Percentiles rank a stretch among this genome's conserved stretches.
Conservation (phyloP, 1,140 invertebrate genomes). For the Pseudomyrmex pallidus region DNA sequence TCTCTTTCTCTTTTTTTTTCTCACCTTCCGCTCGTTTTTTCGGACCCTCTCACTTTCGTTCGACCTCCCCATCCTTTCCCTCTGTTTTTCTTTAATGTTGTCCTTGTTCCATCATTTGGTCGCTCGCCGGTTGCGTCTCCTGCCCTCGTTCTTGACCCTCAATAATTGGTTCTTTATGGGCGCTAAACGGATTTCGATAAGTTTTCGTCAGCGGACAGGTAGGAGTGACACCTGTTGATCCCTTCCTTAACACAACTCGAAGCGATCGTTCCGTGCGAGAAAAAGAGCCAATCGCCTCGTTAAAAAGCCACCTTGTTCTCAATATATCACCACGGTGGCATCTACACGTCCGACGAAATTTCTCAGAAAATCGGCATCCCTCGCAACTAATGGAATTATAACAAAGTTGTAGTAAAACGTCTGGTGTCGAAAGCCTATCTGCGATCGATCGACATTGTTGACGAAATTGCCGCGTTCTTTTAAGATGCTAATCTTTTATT, state of each 20-base stretch:
- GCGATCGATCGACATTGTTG: conserved; percentile 47
- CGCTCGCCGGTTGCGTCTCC: not conserved
- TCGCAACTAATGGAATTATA: conserved; percentile 82
- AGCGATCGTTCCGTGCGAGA: conserved; percentile 61
- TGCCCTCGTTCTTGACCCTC: conserved; percentile 18
- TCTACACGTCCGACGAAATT: conserved; percentile 73
- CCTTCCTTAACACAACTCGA: conserved; percentile 69
- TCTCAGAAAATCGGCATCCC: conserved; percentile 77
- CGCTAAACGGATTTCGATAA: conserved; percentile 78
- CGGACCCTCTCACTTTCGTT: conserved; percentile 58
- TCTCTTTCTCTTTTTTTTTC: conserved; percentile 6
- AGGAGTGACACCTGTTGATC: conserved; percentile 80
- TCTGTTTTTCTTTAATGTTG: not conserved
- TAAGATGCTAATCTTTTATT: conserved; percentile 13
- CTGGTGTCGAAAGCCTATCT: conserved; percentile 38
- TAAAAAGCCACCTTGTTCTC: conserved; percentile 77
- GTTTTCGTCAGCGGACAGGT: conserved; percentile 70
- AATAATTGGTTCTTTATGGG: conserved; percentile 11
- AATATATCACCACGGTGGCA: conserved; percentile 81
- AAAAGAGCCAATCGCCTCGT: conserved; percentile 67
- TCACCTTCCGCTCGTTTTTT: conserved; percentile 2
- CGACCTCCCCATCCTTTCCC: conserved; percentile 14
- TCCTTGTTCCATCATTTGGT: not conserved
- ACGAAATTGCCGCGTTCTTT: not conserved
- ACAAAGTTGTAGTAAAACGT: conserved; percentile 72